Percentiles rank a stretch among this genome's conserved stretches.
phyloP scores from a whole-genome alignment of 1,140 invertebrate genomes.

The Scaptomyza graminum region DNA sequence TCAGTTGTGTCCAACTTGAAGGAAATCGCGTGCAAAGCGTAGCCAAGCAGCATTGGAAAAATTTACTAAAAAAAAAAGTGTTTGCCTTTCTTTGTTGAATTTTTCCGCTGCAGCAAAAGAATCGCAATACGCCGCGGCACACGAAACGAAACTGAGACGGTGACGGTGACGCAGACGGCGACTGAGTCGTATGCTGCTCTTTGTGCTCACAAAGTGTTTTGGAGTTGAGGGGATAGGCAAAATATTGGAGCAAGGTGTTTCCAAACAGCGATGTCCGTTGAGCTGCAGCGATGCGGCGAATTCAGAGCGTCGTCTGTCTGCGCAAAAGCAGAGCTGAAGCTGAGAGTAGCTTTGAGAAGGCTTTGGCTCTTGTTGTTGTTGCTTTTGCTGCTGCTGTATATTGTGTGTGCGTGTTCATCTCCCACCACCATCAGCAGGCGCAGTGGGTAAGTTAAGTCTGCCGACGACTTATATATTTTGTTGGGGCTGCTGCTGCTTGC shows the following conservation, averaged over 20 bases:
- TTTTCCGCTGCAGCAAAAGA: conserved; percentile 68
- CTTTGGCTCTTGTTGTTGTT: conserved; percentile 27
- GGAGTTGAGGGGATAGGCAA: conserved; percentile 31
- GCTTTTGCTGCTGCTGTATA: conserved; percentile 8
- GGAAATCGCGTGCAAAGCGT: conserved; percentile 71
- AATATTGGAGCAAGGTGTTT: conserved; percentile 82
- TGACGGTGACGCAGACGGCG: conserved; percentile 23
- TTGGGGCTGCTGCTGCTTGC: conserved; percentile 49
- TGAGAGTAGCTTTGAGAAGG: conserved; percentile 36
- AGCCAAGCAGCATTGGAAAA: conserved; percentile 71
- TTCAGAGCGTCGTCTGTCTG: conserved; percentile 57
- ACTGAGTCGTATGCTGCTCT: conserved; percentile 35
- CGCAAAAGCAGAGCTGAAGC: conserved; percentile 66
- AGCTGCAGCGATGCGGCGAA: conserved; percentile 52
- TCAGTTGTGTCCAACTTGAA: conserved; percentile 50
- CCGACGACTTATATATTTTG: conserved; percentile 55
- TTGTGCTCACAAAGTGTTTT: conserved; percentile 27
- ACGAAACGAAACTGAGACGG: conserved; percentile 76
- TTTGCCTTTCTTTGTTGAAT: conserved; percentile 41
- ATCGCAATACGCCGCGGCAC: conserved; percentile 66
- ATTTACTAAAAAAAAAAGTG: conserved; percentile 33
- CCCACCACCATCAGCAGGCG: conserved; percentile 59
- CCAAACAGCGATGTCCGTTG: conserved; percentile 57
- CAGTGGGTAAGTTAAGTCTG: conserved; percentile 60
- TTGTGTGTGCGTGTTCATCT: conserved; percentile 29